These are phyloP conservation scores for Capricornis sumatraensis DNA, from an alignment of 2,113 vertebrate species.

Conservation along the genomic window DNA sequence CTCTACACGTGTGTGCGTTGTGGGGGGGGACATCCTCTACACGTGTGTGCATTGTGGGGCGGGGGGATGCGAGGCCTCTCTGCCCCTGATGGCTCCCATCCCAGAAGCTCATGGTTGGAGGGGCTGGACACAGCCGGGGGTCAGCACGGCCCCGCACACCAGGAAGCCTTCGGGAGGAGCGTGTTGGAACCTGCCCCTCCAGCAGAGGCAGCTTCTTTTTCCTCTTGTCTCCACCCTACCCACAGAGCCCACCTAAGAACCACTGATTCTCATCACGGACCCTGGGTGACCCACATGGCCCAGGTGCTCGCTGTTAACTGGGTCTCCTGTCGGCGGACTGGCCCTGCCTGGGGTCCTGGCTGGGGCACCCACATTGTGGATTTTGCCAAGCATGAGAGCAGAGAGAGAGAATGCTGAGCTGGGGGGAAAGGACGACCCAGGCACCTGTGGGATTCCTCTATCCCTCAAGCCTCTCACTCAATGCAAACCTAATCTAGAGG, in stretches of 20 bases:
- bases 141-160: accelerated
- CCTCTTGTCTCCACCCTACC: neutral
- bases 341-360: neutral
- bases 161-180: neutral
- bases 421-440: neutral
- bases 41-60: accelerated
- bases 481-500: slow-evolving; percentile 84
- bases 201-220: neutral
- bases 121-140: accelerated
- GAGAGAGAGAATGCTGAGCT: neutral
- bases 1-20: no score
- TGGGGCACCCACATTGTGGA: accelerated
- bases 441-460: no score
- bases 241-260: neutral
- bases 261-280: accelerated
- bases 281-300: neutral
- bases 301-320: neutral
- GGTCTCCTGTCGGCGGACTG: neutral
- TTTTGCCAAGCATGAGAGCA: neutral
- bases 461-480: slow-evolving; percentile 74
- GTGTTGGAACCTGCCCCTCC: neutral
- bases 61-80: neutral
- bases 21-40: neutral
- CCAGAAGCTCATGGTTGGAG: neutral
- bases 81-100: neutral